Evolutionary conservation across 2,888 invertebrate species (phyloP), one percentile per base, ranked within the genome.

Genomic region (Cataglyphis altisquamis): DNA sequence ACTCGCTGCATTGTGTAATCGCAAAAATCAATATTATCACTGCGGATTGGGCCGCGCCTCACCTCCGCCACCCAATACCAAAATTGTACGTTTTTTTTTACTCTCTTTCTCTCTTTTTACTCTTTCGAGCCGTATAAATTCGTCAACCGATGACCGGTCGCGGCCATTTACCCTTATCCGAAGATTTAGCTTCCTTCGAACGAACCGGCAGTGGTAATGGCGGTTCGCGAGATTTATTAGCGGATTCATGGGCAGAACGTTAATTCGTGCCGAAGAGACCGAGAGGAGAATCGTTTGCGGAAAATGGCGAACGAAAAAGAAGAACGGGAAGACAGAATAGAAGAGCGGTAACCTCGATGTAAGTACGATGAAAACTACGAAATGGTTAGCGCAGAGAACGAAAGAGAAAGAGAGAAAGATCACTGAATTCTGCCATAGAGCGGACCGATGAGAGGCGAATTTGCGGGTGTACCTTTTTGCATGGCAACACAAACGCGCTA

Each of bases 171-270:
- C 88, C 74, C 88, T 89, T 89, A 89, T 89, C 85, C 90, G 88
- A 84, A 88, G 90, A 90, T 89, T 89, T 89, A 89, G 85, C 82
- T 86, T 85, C 82, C 84, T 84, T 68, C 74, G 62, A 75, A 39
- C 82, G 70, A 84, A 60, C 82, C 74, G 86, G 39, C 70, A 45
- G 68, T 73, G 67, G 88, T 85, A 90, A 89, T 84, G 78, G 88
- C 83, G 78, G 88, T 77, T 78, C 83, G 77, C 83, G 84, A 89
- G 90, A 89, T 89, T 89, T 89, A 89, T 90, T 89, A 88, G 90
- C 90, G 86, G 88, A 88, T 85, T 84, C 90, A 87, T 84, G 89
- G 72, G 89, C 84, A 85, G 89, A 87, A 90, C 89, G 90, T 90
- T 90, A 88, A 89, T 90, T 90, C 90, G 84, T 63, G 45, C 74